Conservation (phyloP, 2,797 vertebrate species). For the Anisognathus igniventris region DNA sequence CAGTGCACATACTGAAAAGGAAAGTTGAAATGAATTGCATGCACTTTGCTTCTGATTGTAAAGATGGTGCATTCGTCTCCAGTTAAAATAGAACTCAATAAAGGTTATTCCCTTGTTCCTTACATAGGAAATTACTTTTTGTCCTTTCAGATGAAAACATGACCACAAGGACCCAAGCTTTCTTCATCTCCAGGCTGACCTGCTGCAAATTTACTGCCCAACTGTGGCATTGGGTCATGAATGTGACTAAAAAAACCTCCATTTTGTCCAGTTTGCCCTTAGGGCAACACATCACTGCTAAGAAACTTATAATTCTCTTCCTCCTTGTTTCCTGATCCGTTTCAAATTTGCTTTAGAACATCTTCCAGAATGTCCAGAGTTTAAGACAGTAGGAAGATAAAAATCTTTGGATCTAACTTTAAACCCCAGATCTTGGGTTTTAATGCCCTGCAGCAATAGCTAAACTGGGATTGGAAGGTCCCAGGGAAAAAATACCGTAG, state of each 20-base stretch:
- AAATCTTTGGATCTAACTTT: not conserved
- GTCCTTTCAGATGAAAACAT: not conserved
- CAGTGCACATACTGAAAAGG: not conserved
- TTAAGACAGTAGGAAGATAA: not conserved
- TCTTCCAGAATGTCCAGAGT: not conserved
- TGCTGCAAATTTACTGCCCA: not conserved
- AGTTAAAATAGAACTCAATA: not conserved
- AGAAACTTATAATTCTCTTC: not conserved
- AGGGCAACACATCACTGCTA: not conserved
- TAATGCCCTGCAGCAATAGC: not conserved
- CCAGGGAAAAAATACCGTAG: not conserved
- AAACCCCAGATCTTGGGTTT: not conserved
- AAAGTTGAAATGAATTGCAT: not conserved
- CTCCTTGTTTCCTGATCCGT: not conserved
- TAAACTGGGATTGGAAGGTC: not conserved
- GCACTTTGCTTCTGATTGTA: not conserved
- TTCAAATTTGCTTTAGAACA: not conserved
- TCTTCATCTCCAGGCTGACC: not conserved
- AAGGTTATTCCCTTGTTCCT: not conserved
- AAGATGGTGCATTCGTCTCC: not conserved
- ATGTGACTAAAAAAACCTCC: fast-evolving
- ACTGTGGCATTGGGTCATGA: not conserved
- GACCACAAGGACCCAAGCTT: not conserved
- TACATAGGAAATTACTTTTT: not conserved
- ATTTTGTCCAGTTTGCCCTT: not conserved